Evolutionary conservation across 2,888 invertebrate species (phyloP).

Genomic region (Epistrophe grossulariae): DNA sequence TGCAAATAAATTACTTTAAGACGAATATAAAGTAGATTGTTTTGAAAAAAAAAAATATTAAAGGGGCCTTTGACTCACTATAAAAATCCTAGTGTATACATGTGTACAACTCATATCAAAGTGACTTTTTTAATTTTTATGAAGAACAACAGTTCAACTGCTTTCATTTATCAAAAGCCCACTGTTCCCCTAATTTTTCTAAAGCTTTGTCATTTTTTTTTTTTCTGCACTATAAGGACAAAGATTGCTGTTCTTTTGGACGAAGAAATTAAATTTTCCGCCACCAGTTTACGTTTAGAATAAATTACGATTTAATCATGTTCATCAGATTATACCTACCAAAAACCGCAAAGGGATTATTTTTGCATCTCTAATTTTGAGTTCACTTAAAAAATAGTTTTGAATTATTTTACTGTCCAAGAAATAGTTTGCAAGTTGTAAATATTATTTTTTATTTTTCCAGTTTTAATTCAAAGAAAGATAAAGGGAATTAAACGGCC

Average conservation of each 20-base stretch:
- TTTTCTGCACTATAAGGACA: neutral
- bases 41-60: no score
- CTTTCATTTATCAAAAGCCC: neutral
- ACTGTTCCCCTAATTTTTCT: neutral
- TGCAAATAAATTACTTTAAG: no score
- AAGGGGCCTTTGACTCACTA: no score
- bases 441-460: neutral
- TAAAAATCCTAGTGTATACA: no score
- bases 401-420: neutral
- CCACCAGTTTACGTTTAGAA: neutral
- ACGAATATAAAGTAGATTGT: no score
- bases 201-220: neutral
- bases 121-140: no score
- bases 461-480: neutral
- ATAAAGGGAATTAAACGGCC: no score
- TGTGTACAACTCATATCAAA: no score
- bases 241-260: neutral
- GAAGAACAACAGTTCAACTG: no score
- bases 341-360: neutral
- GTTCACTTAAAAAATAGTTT: neutral
- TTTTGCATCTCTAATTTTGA: neutral
- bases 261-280: neutral
- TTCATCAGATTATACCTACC: neutral
- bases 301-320: neutral
- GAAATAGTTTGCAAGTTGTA: neutral